A percentile compares a stretch with the other conserved stretches of the same genome.
Evolutionary conservation across 2,113 vertebrate genomes (phyloP).

Genomic region (Calcarius ornatus): DNA sequence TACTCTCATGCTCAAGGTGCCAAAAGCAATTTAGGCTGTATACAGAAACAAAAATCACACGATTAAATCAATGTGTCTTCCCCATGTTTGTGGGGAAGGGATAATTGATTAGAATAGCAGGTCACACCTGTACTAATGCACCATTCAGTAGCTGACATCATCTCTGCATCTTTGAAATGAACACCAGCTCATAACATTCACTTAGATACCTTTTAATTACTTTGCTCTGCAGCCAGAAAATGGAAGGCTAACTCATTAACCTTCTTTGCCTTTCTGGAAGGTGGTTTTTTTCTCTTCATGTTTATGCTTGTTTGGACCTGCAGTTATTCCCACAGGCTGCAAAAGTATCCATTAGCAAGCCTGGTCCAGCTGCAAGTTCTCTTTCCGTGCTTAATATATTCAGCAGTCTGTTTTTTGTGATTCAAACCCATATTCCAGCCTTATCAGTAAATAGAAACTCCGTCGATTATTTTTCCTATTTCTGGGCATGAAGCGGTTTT

Average conservation of each 20-base stretch:
- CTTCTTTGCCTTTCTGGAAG: slow-evolving; percentile 39
- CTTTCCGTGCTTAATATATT: not conserved
- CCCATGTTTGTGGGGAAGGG: not conserved
- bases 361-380: not conserved
- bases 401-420: not conserved
- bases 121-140: slow-evolving; percentile 16
- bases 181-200: not conserved
- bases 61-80: slow-evolving; percentile 38
- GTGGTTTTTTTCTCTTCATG: not conserved
- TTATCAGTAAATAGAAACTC: slow-evolving; percentile 18
- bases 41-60: slow-evolving; percentile 28
- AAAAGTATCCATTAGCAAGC: not conserved
- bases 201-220: slow-evolving; percentile 47
- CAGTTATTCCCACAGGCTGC: not conserved
- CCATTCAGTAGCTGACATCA: slow-evolving; percentile 7
- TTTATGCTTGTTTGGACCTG: not conserved
- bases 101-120: slow-evolving; percentile 33
- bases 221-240: slow-evolving; percentile 29
- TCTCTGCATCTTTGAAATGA: slow-evolving; percentile 12
- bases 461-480: not conserved
- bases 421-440: not conserved
- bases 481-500: not conserved
- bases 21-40: slow-evolving; percentile 22
- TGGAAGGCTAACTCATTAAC: slow-evolving; percentile 48
- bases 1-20: not conserved